These are phyloP conservation scores for Achlya flavicornis DNA, from an alignment of 2,888 invertebrate genomes.

Conservation along the genomic window DNA sequence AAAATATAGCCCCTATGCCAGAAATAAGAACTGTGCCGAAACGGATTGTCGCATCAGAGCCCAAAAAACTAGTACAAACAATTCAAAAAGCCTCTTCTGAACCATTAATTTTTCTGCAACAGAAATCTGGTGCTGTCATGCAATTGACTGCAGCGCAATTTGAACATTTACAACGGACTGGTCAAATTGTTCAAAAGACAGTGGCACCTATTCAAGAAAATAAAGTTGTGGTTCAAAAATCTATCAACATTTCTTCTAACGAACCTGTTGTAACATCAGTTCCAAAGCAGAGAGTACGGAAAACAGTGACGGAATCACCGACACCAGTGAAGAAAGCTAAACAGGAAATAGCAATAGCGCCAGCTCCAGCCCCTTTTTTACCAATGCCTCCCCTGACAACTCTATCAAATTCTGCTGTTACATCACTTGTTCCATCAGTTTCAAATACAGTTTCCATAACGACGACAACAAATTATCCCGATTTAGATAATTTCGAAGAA, in stretches of 20 bases:
- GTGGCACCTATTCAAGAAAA: constrained; percentile 57
- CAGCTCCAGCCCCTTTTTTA: constrained; percentile 39
- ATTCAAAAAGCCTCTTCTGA: constrained; percentile 68
- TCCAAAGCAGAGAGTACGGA: constrained; percentile 59
- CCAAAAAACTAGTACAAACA: constrained; percentile 66
- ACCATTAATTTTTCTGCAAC: constrained; percentile 73
- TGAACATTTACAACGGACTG: constrained; percentile 76
- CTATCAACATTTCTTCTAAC: constrained; percentile 53
- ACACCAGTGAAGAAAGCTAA: constrained; percentile 63
- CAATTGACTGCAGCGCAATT: constrained; percentile 79
- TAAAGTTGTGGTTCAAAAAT: constrained; percentile 64
- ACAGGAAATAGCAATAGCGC: constrained; percentile 63
- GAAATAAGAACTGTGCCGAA: constrained; percentile 68
- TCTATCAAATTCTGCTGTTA: constrained; percentile 41
- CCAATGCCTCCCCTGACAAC: constrained; percentile 53
- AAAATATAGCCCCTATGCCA: constrained; percentile 77
- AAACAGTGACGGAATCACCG: constrained; percentile 53
- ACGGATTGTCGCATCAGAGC: constrained; percentile 63
- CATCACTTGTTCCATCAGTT: constrained; percentile 44
- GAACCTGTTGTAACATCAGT: constrained; percentile 49
- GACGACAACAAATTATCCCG: constrained; percentile 51
- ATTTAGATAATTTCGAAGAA: constrained; percentile 76
- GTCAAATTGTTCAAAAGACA: constrained; percentile 73
- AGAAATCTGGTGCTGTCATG: constrained; percentile 78
- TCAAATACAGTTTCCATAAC: constrained; percentile 49